A percentile compares a stretch with the other conserved stretches of the same genome.
These are phyloP conservation scores for Gorsachius magnificus DNA, from an alignment of 2,797 vertebrate genomes.

Conservation along the genomic window DNA sequence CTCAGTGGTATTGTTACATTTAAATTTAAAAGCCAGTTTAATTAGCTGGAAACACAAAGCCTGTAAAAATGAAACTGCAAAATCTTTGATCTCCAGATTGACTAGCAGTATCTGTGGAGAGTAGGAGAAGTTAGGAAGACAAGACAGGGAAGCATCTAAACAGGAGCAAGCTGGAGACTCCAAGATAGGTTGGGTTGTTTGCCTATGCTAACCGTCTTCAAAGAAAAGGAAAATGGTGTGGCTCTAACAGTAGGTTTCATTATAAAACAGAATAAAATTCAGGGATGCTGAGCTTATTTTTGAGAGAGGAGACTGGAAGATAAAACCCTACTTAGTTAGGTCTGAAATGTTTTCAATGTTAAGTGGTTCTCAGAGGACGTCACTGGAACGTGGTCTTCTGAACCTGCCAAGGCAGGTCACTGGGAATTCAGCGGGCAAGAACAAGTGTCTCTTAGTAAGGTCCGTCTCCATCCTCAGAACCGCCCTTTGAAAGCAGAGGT, in stretches of 20 bases:
- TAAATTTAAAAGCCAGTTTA: not conserved
- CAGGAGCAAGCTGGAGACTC: not conserved
- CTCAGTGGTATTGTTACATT: not conserved
- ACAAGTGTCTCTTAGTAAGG: not conserved
- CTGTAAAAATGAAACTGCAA: not conserved
- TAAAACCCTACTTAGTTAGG: not conserved
- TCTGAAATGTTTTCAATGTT: not conserved
- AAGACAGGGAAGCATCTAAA: not conserved
- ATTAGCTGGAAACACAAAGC: slow-evolving; percentile 4
- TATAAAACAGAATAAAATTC: not conserved
- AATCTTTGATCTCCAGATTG: not conserved
- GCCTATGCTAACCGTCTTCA: not conserved
- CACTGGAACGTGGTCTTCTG: not conserved
- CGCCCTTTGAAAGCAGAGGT: not conserved
- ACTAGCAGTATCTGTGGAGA: not conserved
- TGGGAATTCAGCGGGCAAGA: not conserved
- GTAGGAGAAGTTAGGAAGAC: not conserved
- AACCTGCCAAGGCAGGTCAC: not conserved
- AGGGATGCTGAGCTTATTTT: not conserved
- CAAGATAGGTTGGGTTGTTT: not conserved
- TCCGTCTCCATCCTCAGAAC: not conserved
- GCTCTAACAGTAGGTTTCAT: not conserved
- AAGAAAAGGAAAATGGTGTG: not conserved
- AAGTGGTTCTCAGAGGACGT: not conserved
- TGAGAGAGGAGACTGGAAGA: not conserved